Base-by-base conservation (phyloP, 2,888 invertebrate genomes). In the Itoplectis maculator region DNA sequence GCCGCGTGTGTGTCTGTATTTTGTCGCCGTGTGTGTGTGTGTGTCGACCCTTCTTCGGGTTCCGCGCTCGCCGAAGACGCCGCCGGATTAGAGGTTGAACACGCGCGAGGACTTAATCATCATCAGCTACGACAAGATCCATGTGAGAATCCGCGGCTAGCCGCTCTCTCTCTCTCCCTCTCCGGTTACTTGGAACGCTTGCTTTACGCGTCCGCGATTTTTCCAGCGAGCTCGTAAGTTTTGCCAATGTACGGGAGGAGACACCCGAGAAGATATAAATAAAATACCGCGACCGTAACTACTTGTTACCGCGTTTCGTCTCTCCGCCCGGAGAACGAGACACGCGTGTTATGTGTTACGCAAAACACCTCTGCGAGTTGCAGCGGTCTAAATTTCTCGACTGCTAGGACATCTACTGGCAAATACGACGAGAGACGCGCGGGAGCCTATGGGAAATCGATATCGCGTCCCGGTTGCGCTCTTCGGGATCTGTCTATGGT, bases 11-110 rank as follows among this genome's bases (percentile, higher is more conserved):
- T n/a, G n/a, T n/a, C n/a, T n/a, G n/a, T n/a, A n/a, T n/a, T n/a
- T n/a, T n/a, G n/a, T n/a, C 29, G 29, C 29, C 29, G 29, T 29
- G 29, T 29, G 23, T 18, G 35, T 23, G 9, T 54, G 68, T 61
- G 37, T 49, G 63, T 59, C 29, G 2, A 51, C 68, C 61, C 83
- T 66, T 68, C 70, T 49, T 54, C 49, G 54, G 35, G 77, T 73
- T 47, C 37, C 56, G 47, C 37, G n/a, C 47, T 66, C 23, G 11
- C 47, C 66, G 66, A 75, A 76, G 54, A 42, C 54, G 73, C 59
- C 82, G 66, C 15, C 47, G 82, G 85, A 85, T 86, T 86, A 85
- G 77, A 84, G 61, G 79, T 84, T 79, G 77, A 85, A 85, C 86
- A 85, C 85, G 85, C 75, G 80, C 83, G 83, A 81, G 73, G 83